phyloP scores from a whole-genome alignment of 2,888 invertebrate genomes.

The Neoaliturus tenellus region DNA sequence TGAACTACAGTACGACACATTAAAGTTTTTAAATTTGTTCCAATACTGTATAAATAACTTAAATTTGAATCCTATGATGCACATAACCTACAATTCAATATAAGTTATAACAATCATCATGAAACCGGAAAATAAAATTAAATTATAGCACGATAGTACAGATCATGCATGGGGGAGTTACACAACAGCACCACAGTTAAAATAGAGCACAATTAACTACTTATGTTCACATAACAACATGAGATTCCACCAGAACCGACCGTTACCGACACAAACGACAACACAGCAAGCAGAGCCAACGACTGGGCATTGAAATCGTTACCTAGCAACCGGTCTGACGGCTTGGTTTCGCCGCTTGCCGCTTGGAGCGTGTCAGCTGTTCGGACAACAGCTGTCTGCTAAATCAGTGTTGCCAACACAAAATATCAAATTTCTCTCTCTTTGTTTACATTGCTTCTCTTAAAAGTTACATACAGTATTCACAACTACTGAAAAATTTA shows the following conservation, averaged over 20 bases:
- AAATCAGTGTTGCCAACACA: not conserved
- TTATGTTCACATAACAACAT: not conserved
- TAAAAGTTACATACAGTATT: too few relatives aligned
- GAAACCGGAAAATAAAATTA: not conserved
- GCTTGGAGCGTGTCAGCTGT: constrained; percentile 35
- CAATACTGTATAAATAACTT: too few relatives aligned
- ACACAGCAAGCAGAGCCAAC: constrained; percentile 21
- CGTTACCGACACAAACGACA: constrained; percentile 23
- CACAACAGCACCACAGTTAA: not conserved
- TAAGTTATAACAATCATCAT: not conserved
- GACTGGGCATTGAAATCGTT: constrained; percentile 26
- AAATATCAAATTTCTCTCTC: not conserved
- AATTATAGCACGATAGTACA: not conserved
- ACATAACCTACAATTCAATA: constrained; percentile 11
- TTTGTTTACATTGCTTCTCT: too few relatives aligned
- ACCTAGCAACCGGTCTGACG: constrained; percentile 55
- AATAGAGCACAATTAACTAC: not conserved
- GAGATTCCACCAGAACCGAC: not conserved
- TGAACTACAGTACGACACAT: too few relatives aligned
- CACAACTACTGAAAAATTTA: too few relatives aligned
- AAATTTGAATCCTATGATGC: too few relatives aligned
- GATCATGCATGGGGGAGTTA: not conserved
- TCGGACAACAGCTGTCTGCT: not conserved
- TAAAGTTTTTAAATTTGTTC: too few relatives aligned
- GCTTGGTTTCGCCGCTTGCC: constrained; percentile 25